These are phyloP conservation scores for Philantomba maxwellii DNA, from an alignment of 2,113 vertebrate genomes.

Conservation along the genomic window DNA sequence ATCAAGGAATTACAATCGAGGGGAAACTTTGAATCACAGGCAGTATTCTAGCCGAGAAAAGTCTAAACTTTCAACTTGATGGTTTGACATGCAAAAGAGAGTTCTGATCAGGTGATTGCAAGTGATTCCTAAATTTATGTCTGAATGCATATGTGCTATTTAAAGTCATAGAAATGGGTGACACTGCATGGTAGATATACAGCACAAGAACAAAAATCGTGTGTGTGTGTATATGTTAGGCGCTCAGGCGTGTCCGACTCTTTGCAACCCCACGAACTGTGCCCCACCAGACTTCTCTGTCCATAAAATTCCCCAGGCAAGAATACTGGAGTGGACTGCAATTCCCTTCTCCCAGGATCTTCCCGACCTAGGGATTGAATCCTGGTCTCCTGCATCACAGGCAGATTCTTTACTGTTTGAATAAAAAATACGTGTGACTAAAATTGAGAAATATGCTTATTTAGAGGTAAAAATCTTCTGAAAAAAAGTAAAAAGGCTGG, in stretches of 20 bases:
- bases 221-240: too few species aligned
- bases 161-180: background rate
- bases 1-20: background rate
- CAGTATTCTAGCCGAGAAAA: background rate
- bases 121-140: background rate
- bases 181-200: fast-evolving
- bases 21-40: background rate
- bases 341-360: too few species aligned
- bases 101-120: background rate
- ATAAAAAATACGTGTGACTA: background rate
- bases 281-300: too few species aligned
- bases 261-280: too few species aligned
- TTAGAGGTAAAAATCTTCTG: background rate
- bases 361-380: fast-evolving
- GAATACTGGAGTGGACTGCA: too few species aligned
- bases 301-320: too few species aligned
- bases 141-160: background rate
- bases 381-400: too few species aligned
- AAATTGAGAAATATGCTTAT: background rate
- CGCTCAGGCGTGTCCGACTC: fast-evolving
- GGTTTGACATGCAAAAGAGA: background rate
- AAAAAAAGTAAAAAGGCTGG: background rate
- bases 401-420: too few species aligned
- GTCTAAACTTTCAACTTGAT: background rate
- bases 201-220: background rate